Conservation (phyloP, 1,140 invertebrate genomes). For the Diploscapter pachys region DNA sequence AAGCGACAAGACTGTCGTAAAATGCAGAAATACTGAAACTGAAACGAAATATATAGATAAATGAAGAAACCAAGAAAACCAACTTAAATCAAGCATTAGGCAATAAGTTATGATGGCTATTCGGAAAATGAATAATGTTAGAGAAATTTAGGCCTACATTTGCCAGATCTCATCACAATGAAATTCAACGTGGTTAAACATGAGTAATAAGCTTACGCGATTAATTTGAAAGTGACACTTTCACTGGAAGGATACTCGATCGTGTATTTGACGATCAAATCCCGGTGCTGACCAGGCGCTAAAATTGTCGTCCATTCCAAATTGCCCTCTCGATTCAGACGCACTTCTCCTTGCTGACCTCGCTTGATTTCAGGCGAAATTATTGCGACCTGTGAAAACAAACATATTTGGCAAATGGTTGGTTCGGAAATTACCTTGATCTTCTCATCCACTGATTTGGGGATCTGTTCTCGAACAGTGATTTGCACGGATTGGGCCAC, state of each 20-base stretch:
- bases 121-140: no score
- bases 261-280: constrained; percentile 37
- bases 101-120: no score
- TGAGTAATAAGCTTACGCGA: neutral
- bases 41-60: no score
- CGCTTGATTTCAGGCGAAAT: constrained; percentile 40
- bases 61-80: no score
- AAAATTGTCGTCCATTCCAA: constrained; percentile 39
- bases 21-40: no score
- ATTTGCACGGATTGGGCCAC: constrained; percentile 50
- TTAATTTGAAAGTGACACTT: constrained; percentile 27
- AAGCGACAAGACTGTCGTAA: no score
- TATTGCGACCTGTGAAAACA: constrained; percentile 35
- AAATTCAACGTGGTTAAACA: no score
- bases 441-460: constrained; percentile 45
- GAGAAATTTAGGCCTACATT: no score
- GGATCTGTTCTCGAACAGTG: constrained; percentile 57
- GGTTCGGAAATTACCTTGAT: constrained; percentile 35
- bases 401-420: constrained; percentile 2
- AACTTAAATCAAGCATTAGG: no score
- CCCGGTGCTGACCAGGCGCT: constrained; percentile 35
- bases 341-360: constrained; percentile 19
- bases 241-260: constrained; percentile 37
- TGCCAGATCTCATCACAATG: no score
- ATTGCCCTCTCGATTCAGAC: constrained; percentile 41